Evolutionary conservation across 2,113 vertebrate species (phyloP), one percentile per base, ranked within the genome.

Genomic region (Struthidea cinerea): DNA sequence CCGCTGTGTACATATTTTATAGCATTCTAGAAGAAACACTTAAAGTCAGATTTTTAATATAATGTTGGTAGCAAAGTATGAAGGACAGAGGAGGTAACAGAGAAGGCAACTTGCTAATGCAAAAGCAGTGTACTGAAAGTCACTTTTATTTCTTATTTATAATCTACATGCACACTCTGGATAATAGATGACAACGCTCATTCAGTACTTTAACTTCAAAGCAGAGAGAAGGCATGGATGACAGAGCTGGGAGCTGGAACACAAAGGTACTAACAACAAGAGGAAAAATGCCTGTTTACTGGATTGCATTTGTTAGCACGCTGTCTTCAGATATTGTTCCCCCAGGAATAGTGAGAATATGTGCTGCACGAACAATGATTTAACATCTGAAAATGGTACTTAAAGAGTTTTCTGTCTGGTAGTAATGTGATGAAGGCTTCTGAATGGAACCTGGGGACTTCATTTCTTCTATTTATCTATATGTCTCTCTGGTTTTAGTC

Each of bases 111-210:
- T 96, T 92, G 97, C 98, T 99, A 98, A 99, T 98, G 98, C 98
- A 98, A 98, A 98, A 99, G 97, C 94, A 97, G 97, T 98, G 98
- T 98, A 97, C 97, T 96, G 96, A 98, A 97, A 98, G 98, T 97
- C 96, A 96, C 98, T 98, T 98, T 97, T 98, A 99, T 99, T 98
- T 98, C 98, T 99, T 99, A 99, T 99, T 99, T 98, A 99, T 99
- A 98, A 98, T 98, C 97, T 98, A 96, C 96, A 96, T 91, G 98
- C 98, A 97, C 98, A 94, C 93, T 97, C 97, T 96, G 96, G 98
- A 96, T 98, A 98, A 98, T 97, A 98, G 98, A 98, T 98, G 98
- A 98, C 98, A 97, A 97, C 86, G 96, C 97, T 98, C 98, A 98
- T 98, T 98, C 98, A 98, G 96, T 95, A 96, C 97, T 97, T 97